Evolutionary conservation across 2,888 invertebrate genomes (phyloP), one percentile per base, ranked within the genome.

Genomic region (Nemoura dubitans): DNA sequence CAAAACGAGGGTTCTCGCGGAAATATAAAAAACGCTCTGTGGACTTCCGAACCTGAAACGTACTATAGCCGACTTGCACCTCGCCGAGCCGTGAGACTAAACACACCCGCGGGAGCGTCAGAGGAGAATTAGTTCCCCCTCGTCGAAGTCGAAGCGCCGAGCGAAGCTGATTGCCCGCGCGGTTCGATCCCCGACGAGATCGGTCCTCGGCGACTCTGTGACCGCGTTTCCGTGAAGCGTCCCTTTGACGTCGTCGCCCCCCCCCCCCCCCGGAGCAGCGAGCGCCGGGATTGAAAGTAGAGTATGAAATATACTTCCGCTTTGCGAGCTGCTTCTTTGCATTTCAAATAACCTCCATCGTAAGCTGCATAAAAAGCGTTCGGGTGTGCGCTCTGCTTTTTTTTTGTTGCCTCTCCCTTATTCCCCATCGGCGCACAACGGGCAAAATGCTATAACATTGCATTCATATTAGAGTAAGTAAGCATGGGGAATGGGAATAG

Each of bases 241-340:
- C 36, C 5, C 36, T 36, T 36, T 36, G 36, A 36, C 59, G 59
- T 1, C 59, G 16, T 14, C 59, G 14, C 21, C 6, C 59, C 59
- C 16, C 59, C 59, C 59, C 59, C 59, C 59, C 59, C 59, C 59
- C 59, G 59, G 16, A 59, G 59, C 21, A 3, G 59, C 59, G 14
- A 6, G 21, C 59, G 59, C 1, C 59, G 16, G 59, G 59, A 59
- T 10, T 59, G 59, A 59, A 59, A 59, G 3, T 59, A 59, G 21
- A 59, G 59, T 59, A 59, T 59, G 59, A 59, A 59, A 59, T 21
- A 59, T 59, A 59, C 59, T 59, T 59, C 59, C 59, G 59, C 59
- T 59, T 59, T 59, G 59, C 59, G 21, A 21, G 21, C 14, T 59
- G 21, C 59, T 59, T 59, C 59, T 59, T 59, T 59, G 14, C 59